Evolutionary conservation across 1,140 invertebrate genomes (phyloP).

Genomic region (Idris sp.): DNA sequence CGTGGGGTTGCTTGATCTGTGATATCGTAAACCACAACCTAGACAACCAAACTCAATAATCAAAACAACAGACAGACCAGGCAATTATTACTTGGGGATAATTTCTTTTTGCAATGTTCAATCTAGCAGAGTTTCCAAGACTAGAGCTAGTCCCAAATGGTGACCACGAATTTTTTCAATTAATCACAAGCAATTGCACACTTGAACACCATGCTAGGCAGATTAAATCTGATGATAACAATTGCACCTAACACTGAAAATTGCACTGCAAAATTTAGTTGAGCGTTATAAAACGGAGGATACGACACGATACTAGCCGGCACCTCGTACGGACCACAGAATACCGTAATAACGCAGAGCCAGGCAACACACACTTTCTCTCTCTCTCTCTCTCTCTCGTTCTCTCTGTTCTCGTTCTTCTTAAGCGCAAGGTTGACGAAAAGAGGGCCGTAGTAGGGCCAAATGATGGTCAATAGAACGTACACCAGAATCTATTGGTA

Average conservation of each 20-base stretch:
- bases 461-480: conserved; percentile 1
- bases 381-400: conserved; percentile 10
- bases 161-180: too few relatives aligned
- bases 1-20: conserved; percentile 41
- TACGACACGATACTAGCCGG: conserved; percentile 55
- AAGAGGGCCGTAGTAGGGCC: too few relatives aligned
- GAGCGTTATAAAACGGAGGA: conserved; percentile 22
- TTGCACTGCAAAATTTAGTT: conserved; percentile 16
- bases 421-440: not conserved
- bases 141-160: too few relatives aligned
- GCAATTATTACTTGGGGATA: too few relatives aligned
- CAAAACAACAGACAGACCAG: conserved; percentile 3
- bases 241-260: too few relatives aligned
- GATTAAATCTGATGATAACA: too few relatives aligned
- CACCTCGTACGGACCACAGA: conserved; percentile 52
- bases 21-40: conserved; percentile 5
- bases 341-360: conserved; percentile 55
- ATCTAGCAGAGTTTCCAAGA: too few relatives aligned
- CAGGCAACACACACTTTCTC: conserved; percentile 28
- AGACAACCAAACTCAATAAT: not conserved
- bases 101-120: too few relatives aligned
- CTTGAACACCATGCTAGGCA: too few relatives aligned
- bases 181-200: too few relatives aligned
- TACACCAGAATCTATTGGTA: not conserved
- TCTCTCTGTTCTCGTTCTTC: conserved; percentile 27